A percentile compares a stretch with the other conserved stretches of the same genome.
phyloP scores from a whole-genome alignment of 2,797 vertebrate species.

The Gobio occitaniae region DNA sequence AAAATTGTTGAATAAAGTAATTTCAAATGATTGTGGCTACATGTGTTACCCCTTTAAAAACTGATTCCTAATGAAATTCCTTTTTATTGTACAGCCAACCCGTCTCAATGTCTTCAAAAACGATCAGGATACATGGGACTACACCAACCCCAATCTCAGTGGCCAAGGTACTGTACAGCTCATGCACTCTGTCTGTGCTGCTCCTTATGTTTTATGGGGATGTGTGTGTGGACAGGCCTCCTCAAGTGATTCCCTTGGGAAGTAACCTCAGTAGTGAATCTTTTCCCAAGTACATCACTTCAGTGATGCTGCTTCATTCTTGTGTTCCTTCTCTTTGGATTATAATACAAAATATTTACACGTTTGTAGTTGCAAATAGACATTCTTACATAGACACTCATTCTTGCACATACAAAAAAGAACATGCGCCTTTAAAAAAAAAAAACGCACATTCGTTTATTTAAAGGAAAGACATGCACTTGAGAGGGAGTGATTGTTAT shows the following conservation, averaged over 20 bases:
- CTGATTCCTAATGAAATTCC: neutral
- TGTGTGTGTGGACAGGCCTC: conserved; percentile 17
- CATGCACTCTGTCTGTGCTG: neutral
- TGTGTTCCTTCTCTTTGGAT: conserved; percentile 9
- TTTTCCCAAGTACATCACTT: conserved; percentile 32
- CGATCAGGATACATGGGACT: conserved; percentile 97
- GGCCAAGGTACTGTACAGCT: conserved; percentile 86
- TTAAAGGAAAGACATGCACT: conserved; percentile 5
- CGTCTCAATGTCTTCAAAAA: conserved; percentile 98
- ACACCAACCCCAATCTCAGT: conserved; percentile 92
- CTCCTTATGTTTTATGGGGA: conserved; percentile 27
- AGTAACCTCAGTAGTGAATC: neutral
- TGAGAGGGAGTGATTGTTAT: neutral
- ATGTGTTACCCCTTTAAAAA: neutral
- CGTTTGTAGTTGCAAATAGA: neutral
- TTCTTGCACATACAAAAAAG: neutral
- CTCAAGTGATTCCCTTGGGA: conserved; percentile 35
- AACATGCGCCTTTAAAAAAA: neutral
- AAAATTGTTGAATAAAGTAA: no score
- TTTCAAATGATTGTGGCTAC: neutral
- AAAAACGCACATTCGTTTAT: neutral
- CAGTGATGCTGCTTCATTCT: conserved; percentile 16
- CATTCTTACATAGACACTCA: neutral
- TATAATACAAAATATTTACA: neutral
- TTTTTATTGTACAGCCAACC: conserved; percentile 80